A percentile compares a stretch with the other conserved stretches of the same genome.
Evolutionary conservation across 2,113 vertebrate genomes (phyloP).

Genomic region (Scartelaos histophorus): DNA sequence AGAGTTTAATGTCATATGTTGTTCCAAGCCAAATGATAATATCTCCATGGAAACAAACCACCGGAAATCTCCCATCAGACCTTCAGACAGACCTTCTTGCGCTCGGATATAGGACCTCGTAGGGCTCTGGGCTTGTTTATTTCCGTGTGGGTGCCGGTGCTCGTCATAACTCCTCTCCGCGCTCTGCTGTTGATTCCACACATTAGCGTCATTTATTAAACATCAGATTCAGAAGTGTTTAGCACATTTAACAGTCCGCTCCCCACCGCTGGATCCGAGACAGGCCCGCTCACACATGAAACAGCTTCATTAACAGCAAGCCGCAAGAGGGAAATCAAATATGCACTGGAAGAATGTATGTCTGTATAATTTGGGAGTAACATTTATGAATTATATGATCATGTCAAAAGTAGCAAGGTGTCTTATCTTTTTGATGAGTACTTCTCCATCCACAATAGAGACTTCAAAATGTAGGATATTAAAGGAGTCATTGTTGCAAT

Average conservation of each 20-base stretch:
- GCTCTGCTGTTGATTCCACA: constrained; percentile 18
- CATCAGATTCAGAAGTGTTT: constrained; percentile 30
- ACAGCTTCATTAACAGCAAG: constrained; percentile 34
- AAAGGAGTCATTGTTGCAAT: no score
- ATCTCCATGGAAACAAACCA: no score
- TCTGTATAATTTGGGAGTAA: neutral
- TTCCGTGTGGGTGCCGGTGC: constrained; percentile 7
- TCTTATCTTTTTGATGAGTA: neutral
- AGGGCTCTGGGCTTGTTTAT: constrained; percentile 1
- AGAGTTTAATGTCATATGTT: no score
- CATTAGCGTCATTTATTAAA: constrained; percentile 16
- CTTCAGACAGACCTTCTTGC: no score
- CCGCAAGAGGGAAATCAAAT: constrained; percentile 6
- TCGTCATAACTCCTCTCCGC: constrained; percentile 7
- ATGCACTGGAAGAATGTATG: neutral
- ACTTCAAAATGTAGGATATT: no score
- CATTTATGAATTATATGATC: neutral
- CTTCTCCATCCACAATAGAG: no score
- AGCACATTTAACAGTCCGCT: constrained; percentile 29
- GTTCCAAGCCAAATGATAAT: no score
- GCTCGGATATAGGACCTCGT: neutral
- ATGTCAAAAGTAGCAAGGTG: neutral
- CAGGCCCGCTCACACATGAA: constrained; percentile 29
- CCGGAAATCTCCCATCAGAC: neutral
- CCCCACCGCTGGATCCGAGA: constrained; percentile 10